Conservation (phyloP, 2,888 invertebrate genomes). For the Bimastos eiseni region DNA sequence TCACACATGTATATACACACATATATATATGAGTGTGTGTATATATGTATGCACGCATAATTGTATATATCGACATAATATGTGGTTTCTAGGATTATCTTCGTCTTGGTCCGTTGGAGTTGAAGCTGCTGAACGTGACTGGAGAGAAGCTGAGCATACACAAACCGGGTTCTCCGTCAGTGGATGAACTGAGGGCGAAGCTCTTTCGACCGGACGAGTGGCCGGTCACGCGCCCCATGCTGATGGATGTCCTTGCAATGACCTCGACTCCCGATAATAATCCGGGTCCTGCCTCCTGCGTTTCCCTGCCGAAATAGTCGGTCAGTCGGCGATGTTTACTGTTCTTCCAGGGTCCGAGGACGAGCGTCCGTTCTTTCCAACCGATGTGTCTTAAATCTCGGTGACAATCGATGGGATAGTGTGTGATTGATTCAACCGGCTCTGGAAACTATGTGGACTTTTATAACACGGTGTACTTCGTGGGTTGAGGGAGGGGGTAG, state of each 20-base stretch:
- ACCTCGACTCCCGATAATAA: background rate
- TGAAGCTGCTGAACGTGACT: conserved; percentile 56
- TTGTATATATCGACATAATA: background rate
- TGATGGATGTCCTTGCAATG: background rate
- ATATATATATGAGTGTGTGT: background rate
- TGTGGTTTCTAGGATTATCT: conserved; percentile 53
- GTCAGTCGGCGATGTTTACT: background rate
- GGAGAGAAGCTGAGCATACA: conserved; percentile 52
- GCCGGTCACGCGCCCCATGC: conserved; percentile 54
- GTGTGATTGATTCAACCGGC: background rate
- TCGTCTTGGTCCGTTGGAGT: conserved; percentile 57
- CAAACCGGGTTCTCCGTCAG: conserved; percentile 39
- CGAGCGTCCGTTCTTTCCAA: background rate
- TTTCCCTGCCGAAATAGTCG: background rate
- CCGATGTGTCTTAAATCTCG: background rate
- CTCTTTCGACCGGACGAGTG: conserved; percentile 52
- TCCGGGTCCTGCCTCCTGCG: background rate
- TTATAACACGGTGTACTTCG: background rate
- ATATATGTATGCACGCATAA: too few species aligned
- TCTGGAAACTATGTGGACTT: background rate
- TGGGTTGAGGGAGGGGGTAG: background rate
- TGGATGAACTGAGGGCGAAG: conserved; percentile 50
- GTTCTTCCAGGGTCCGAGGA: background rate
- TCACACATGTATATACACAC: too few species aligned
- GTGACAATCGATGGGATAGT: background rate